Conservation (phyloP, 30 jellyfish, hydroid and myxozoan species). For the Cassiopea andromeda region DNA sequence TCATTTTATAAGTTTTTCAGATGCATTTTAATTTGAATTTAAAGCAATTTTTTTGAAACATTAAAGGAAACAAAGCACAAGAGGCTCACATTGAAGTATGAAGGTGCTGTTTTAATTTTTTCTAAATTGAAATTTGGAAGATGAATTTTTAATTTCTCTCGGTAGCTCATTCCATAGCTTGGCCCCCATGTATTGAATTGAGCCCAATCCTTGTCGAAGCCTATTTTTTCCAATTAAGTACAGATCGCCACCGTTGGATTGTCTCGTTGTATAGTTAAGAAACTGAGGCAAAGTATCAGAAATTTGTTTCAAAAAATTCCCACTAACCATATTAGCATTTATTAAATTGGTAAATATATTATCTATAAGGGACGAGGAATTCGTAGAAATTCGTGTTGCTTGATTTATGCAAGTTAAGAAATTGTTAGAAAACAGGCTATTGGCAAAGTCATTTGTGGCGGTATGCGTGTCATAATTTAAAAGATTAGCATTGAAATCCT, state of each 20-base stretch:
- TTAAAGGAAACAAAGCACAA: neutral
- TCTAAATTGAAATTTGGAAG: slow-evolving; percentile 3
- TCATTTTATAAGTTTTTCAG: neutral
- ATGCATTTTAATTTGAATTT: neutral
- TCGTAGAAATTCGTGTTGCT: slow-evolving; percentile 25
- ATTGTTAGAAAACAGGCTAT: slow-evolving; percentile 27
- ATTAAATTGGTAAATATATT: slow-evolving; percentile 30
- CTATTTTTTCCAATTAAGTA: slow-evolving; percentile 22
- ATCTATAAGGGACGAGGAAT: slow-evolving; percentile 34
- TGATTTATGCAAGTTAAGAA: slow-evolving; percentile 38
- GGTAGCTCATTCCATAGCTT: slow-evolving; percentile 35
- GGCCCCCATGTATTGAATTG: slow-evolving; percentile 41
- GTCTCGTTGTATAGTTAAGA: slow-evolving; percentile 38
- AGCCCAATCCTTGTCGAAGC: slow-evolving; percentile 31
- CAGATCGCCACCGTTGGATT: slow-evolving; percentile 25
- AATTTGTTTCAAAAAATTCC: slow-evolving; percentile 11
- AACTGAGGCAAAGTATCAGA: slow-evolving; percentile 14
- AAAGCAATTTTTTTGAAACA: neutral
- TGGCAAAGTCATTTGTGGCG: slow-evolving; percentile 31
- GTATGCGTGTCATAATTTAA: slow-evolving; percentile 28
- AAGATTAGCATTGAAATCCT: slow-evolving; percentile 14
- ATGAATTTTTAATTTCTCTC: neutral
- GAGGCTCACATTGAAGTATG: neutral
- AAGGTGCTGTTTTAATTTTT: slow-evolving; percentile 2
- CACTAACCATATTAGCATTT: slow-evolving; percentile 18